Conservation (phyloP, 2,888 invertebrate genomes). For the Boloria selene region DNA sequence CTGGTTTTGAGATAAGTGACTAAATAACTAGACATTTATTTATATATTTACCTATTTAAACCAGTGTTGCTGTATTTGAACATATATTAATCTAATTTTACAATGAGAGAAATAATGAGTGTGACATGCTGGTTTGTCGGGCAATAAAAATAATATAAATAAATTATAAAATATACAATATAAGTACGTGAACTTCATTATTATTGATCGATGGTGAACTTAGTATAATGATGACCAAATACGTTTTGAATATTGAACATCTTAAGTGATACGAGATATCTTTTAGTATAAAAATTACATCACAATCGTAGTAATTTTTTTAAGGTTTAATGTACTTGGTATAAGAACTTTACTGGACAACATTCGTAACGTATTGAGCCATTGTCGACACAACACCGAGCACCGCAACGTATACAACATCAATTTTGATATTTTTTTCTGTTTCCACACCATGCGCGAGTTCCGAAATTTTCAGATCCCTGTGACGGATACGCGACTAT, state of each 20-base stretch:
- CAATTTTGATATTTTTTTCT: slow-evolving; percentile 32
- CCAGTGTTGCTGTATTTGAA: neutral
- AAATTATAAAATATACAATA: slow-evolving; percentile 8
- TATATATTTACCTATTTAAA: neutral
- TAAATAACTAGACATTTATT: neutral
- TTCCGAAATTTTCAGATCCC: slow-evolving; percentile 35
- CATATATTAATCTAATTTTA: neutral
- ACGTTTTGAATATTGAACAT: slow-evolving; percentile 22
- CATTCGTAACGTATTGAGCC: slow-evolving; percentile 31
- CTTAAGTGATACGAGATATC: too few species aligned
- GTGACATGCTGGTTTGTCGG: slow-evolving; percentile 15
- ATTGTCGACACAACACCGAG: slow-evolving; percentile 26
- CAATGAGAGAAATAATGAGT: slow-evolving; percentile 5
- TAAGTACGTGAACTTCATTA: neutral
- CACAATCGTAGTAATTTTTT: too few species aligned
- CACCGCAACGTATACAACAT: slow-evolving; percentile 29
- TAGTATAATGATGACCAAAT: slow-evolving; percentile 2
- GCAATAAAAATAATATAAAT: slow-evolving; percentile 21
- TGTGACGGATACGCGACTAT: slow-evolving; percentile 47
- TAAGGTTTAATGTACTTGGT: too few species aligned
- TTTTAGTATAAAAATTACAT: too few species aligned
- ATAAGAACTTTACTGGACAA: slow-evolving; percentile 1
- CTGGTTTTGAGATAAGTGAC: neutral
- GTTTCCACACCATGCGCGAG: slow-evolving; percentile 46
- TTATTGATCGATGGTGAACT: too few species aligned